Base-by-base conservation (phyloP, 2,113 vertebrate genomes). In the Nematolebias whitei region DNA sequence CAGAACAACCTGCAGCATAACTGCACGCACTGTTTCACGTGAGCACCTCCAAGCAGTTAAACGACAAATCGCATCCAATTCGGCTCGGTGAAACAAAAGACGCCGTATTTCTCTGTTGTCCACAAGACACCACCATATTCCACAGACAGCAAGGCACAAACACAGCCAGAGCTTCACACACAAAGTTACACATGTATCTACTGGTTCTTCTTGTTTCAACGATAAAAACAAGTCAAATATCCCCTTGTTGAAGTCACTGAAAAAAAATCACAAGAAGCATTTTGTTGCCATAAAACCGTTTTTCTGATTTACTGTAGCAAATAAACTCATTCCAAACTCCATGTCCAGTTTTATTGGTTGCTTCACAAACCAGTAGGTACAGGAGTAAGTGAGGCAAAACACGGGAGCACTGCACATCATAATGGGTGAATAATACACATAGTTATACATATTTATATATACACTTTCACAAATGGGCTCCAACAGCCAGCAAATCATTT, bases 301-400 rank as follows among this genome's bases (percentile, higher is more conserved):
- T 38, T 50, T 55, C 38, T 40, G 24, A 57, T 76, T 65, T 55
- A 12, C 15, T 29, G 49, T 9, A 5, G 23, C 1, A 59, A 76
- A 76, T 76, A 15, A 66, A 76, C 4, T 78, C 38, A 55, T 77
- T 81, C 56, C 70, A 88, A 80, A 73, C 85, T 90, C 86, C 86
- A 87, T 90, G 74, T 87, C 84, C 87, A 88, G 60, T 88, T 76
- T 82, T 85, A 84, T 60, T 85, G 89, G 89, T 88, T 91, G 88
- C 88, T 78, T 74, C 77, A 86, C 85, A 90, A 88, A 92, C 90
- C 90, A 92, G 88, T 89, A 92, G 88, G 88, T 89, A 90, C 89
- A 89, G 74, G 82, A 76, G 85, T 81, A 86, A 86, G 74, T 39
- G 62, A 19, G 29, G 52, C 11, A 62, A 65, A 49, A 55, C 39